Evolutionary conservation across 2,888 invertebrate genomes (phyloP), one percentile per base, ranked within the genome.

Genomic region (Machimus rusticus): DNA sequence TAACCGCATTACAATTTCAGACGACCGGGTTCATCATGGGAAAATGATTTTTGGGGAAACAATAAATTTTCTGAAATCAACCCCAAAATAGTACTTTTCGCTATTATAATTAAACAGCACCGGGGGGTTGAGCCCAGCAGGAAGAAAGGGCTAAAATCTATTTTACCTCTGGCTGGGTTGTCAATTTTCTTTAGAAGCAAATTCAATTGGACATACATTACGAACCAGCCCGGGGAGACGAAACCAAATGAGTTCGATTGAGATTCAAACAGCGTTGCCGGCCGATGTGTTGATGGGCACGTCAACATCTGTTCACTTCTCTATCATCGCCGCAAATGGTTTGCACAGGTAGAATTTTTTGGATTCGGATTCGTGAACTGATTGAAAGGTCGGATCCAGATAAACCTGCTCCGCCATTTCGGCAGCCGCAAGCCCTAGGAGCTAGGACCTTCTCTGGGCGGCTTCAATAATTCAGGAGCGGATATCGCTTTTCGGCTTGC

Each of bases 211-310:
- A 79, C 28, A 79, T 34, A 46, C 16, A 28, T 66, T 66, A 79
- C 14, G 28, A 23, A 51, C n/a, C 46, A 23, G 28, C 4, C 66
- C 19, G 28, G 28, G n/a, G 76, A 57, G 55, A n/a, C 39, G 51
- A 66, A 19, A 82, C 57, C 66, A 66, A 57, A 82, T 57, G 57
- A 39, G 57, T 57, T 66, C 39, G 19, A 82, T 82, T 82, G 82
- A 66, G 82, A 82, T 82, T 82, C 82, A 57, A 66, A 19, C 55
- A 82, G 23, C 66, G 66, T 57, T n/a, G 16, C 82, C 19, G 37
- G 82, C 19, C 43, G 55, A 82, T 82, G 82, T 82, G 82, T 66
- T 82, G 82, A 82, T 82, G 23, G 55, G 82, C 82, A 34, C 82
- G 82, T 82, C 82, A 82, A 82, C 82, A 82, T 55, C 82, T 37